phyloP scores from a whole-genome alignment of 2,113 vertebrate species.

The Salvelinus fontinalis region DNA sequence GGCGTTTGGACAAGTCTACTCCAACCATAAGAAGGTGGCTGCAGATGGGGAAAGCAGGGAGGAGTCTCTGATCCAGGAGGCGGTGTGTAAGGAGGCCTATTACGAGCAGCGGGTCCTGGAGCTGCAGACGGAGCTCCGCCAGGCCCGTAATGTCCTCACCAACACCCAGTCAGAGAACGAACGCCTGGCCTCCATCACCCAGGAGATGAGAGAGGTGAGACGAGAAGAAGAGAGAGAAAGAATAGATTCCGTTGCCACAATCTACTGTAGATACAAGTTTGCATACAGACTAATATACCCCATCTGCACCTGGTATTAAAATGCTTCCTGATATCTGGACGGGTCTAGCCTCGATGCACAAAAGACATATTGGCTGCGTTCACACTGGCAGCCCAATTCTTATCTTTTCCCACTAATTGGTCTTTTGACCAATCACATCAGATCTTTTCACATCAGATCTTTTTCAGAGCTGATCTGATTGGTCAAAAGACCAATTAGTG shows the following conservation, averaged over 20 bases:
- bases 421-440: no score
- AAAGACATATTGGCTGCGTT: no score
- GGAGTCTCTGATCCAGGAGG: slow-evolving; percentile 96
- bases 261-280: background rate
- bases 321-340: background rate
- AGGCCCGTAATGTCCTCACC: slow-evolving; percentile 85
- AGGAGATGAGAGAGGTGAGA: slow-evolving; percentile 91
- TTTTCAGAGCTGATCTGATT: no score
- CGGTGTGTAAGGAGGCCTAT: slow-evolving; percentile 94
- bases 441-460: no score
- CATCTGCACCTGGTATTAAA: background rate
- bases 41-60: slow-evolving; percentile 97
- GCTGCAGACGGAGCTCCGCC: slow-evolving; percentile 91
- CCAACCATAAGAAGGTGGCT: slow-evolving; percentile 96
- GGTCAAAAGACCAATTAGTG: no score
- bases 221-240: background rate
- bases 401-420: no score
- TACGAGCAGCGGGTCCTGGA: slow-evolving; percentile 95
- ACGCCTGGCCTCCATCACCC: slow-evolving; percentile 83
- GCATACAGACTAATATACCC: background rate
- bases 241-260: background rate
- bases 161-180: slow-evolving; percentile 94
- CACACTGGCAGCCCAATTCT: no score
- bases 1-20: slow-evolving; percentile 97
- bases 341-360: background rate